phyloP scores from a whole-genome alignment of 2,888 invertebrate species.

The Chymomyza caudatula region DNA sequence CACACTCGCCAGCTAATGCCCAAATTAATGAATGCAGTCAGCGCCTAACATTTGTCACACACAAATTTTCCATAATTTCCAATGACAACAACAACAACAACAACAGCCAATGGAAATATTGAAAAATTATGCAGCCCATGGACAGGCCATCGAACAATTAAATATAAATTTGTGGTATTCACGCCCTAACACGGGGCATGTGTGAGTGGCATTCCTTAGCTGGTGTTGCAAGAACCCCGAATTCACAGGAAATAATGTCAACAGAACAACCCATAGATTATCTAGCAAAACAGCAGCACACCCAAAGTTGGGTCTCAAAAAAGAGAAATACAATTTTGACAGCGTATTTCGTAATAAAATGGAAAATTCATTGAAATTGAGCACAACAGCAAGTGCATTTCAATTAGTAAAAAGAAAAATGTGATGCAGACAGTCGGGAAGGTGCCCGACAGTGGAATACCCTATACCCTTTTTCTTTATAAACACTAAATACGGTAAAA shows the following conservation, averaged over 20 bases:
- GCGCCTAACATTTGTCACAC: slow-evolving; percentile 66
- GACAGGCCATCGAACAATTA: slow-evolving; percentile 60
- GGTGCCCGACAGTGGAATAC: too few species aligned
- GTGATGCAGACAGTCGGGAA: too few species aligned
- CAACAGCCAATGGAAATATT: slow-evolving; percentile 55
- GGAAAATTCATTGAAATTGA: slow-evolving; percentile 69
- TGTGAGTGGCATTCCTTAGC: neutral
- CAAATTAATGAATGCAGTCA: slow-evolving; percentile 68
- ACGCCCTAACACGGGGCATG: slow-evolving; percentile 50
- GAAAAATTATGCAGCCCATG: slow-evolving; percentile 61
- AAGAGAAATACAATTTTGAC: slow-evolving; percentile 64
- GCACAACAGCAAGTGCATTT: slow-evolving; percentile 67
- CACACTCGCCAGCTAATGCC: slow-evolving; percentile 36
- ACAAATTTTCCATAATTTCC: slow-evolving; percentile 48
- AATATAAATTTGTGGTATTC: slow-evolving; percentile 72
- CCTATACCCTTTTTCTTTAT: too few species aligned
- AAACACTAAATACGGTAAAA: too few species aligned
- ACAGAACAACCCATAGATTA: slow-evolving; percentile 64
- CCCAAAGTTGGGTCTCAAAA: slow-evolving; percentile 9
- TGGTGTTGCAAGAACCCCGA: slow-evolving; percentile 31
- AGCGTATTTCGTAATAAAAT: slow-evolving; percentile 73
- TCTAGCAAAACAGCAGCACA: slow-evolving; percentile 41
- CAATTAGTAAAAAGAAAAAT: slow-evolving; percentile 51
- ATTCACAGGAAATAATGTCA: slow-evolving; percentile 74
- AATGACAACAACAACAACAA: too few species aligned